Conservation (phyloP, 1,140 invertebrate species). For the Tetramorium parvispinum region DNA sequence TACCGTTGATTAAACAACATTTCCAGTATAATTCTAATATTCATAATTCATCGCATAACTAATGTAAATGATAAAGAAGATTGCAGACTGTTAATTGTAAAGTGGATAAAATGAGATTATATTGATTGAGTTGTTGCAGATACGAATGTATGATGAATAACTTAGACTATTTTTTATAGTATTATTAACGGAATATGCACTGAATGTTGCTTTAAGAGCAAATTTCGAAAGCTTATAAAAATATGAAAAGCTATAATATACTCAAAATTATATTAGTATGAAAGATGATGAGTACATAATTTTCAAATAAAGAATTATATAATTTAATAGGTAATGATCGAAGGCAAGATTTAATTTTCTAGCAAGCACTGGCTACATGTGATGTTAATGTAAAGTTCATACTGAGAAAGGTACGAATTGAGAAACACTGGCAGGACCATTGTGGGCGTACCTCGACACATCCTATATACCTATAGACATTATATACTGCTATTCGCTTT, state of each 20-base stretch:
- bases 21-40: neutral
- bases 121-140: neutral
- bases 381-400: neutral
- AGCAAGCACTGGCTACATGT: neutral
- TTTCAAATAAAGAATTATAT: neutral
- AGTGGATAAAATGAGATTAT: neutral
- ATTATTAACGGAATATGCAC: neutral
- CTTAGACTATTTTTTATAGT: neutral
- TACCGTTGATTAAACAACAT: slow-evolving; percentile 5
- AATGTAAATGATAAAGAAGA: neutral
- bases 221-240: neutral
- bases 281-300: neutral
- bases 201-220: neutral
- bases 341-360: neutral
- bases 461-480: slow-evolving; percentile 80
- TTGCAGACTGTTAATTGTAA: slow-evolving; percentile 15
- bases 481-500: slow-evolving; percentile 81
- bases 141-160: neutral
- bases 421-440: slow-evolving; percentile 80
- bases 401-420: slow-evolving; percentile 66
- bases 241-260: neutral
- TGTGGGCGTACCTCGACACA: slow-evolving; percentile 81
- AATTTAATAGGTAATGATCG: neutral
- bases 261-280: neutral
- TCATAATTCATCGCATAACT: slow-evolving; percentile 13